A percentile compares a stretch with the other conserved stretches of the same genome.
Conservation (phyloP, 2,888 invertebrate genomes). For the Neria commutata region DNA sequence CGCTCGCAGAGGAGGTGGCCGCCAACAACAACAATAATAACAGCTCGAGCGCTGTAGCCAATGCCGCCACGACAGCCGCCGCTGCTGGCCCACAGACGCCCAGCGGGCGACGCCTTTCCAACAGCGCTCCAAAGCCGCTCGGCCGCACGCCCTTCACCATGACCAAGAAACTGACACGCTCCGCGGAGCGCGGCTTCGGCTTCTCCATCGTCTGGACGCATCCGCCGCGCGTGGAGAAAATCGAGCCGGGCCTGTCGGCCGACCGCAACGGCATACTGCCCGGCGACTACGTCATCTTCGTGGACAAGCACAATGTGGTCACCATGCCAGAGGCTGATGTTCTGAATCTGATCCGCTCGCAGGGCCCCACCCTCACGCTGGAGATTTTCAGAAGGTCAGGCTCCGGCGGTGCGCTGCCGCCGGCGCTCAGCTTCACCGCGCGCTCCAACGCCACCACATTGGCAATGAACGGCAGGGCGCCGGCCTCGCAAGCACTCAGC, state of each 20-base stretch:
- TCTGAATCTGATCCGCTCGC: slow-evolving; percentile 70
- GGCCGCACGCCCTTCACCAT: slow-evolving; percentile 85
- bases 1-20: slow-evolving; percentile 67
- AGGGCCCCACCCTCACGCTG: slow-evolving; percentile 72
- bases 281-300: slow-evolving; percentile 87
- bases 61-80: neutral
- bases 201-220: slow-evolving; percentile 90
- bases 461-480: slow-evolving; percentile 43
- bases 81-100: neutral
- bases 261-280: slow-evolving; percentile 82
- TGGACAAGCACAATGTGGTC: slow-evolving; percentile 85
- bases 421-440: slow-evolving; percentile 12
- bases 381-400: slow-evolving; percentile 70
- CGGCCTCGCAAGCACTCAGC: slow-evolving; percentile 24
- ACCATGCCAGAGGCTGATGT: slow-evolving; percentile 78
- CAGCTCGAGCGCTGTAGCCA: slow-evolving; percentile 48
- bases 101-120: slow-evolving; percentile 50
- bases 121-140: slow-evolving; percentile 49
- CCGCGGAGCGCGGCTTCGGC: slow-evolving; percentile 73
- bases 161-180: slow-evolving; percentile 69
- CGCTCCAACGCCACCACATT: slow-evolving; percentile 32
- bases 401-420: slow-evolving; percentile 39
- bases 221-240: slow-evolving; percentile 83
- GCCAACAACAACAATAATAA: slow-evolving; percentile 33
- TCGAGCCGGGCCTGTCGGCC: slow-evolving; percentile 81